Percentiles rank a stretch among this genome's conserved stretches.
These are phyloP conservation scores for Agrochola litura DNA, from an alignment of 2,888 invertebrate species.

Conservation along the genomic window DNA sequence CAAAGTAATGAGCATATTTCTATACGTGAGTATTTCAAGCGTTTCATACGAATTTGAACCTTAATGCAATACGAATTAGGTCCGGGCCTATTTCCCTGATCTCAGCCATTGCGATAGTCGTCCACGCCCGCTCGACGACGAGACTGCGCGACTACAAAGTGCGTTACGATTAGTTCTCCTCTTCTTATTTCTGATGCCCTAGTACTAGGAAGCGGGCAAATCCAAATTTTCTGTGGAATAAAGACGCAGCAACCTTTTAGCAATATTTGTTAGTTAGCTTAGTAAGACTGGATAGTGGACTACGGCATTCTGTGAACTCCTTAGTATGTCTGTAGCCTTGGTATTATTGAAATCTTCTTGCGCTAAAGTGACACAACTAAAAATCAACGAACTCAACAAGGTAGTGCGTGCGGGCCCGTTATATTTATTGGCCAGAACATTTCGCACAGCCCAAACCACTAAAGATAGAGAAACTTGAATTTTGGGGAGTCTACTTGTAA, in stretches of 20 bases:
- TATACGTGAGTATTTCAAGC: neutral
- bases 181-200: slow-evolving; percentile 11
- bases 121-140: no score
- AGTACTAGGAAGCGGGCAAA: slow-evolving; percentile 8
- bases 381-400: neutral
- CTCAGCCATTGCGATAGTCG: no score
- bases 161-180: neutral
- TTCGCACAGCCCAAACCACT: no score
- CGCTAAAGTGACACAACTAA: slow-evolving; percentile 50
- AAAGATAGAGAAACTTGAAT: no score
- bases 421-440: no score
- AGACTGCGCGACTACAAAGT: no score
- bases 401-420: no score
- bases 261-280: neutral
- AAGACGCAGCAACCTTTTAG: slow-evolving; percentile 20
- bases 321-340: slow-evolving; percentile 44
- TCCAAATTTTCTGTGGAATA: slow-evolving; percentile 35
- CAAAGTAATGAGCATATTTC: neutral
- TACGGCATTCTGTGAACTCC: slow-evolving; percentile 1
- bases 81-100: neutral
- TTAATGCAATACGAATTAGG: accelerated
- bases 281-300: no score
- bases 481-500: no score
- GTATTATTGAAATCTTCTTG: slow-evolving; percentile 53
- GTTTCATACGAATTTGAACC: neutral